These are phyloP conservation scores for Brevimyrus niger DNA, from an alignment of 2,113 vertebrate genomes.

Conservation along the genomic window DNA sequence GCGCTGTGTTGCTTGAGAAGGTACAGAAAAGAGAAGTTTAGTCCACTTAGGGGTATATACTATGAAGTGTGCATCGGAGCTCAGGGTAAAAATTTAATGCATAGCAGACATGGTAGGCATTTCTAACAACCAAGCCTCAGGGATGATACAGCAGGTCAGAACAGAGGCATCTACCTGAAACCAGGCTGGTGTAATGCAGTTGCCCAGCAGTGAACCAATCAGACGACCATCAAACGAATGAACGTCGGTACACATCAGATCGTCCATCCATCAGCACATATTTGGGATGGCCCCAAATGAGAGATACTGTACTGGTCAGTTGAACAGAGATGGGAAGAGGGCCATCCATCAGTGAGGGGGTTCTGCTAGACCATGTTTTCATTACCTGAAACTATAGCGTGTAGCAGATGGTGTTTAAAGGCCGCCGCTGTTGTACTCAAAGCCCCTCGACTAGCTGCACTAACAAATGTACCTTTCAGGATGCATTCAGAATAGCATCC, in stretches of 20 bases:
- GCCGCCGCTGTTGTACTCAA: not conserved
- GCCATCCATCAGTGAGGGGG: not conserved
- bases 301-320: not conserved
- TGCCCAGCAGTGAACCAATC: not conserved
- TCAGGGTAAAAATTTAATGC: not conserved
- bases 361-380: not conserved
- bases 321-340: not conserved
- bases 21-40: not conserved
- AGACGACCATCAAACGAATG: not conserved
- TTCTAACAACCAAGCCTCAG: not conserved
- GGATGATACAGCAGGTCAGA: not conserved
- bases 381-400: not conserved
- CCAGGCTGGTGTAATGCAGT: not conserved
- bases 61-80: not conserved
- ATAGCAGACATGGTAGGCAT: not conserved
- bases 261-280: not conserved
- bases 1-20: not conserved
- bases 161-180: not conserved
- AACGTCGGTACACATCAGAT: not conserved
- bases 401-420: slow-evolving; percentile 9
- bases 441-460: not conserved
- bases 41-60: not conserved
- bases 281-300: not conserved
- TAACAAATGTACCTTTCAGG: not conserved
- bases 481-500: not conserved